Evolutionary conservation across 2,113 vertebrate species (phyloP).

Genomic region (Bos javanicus): DNA sequence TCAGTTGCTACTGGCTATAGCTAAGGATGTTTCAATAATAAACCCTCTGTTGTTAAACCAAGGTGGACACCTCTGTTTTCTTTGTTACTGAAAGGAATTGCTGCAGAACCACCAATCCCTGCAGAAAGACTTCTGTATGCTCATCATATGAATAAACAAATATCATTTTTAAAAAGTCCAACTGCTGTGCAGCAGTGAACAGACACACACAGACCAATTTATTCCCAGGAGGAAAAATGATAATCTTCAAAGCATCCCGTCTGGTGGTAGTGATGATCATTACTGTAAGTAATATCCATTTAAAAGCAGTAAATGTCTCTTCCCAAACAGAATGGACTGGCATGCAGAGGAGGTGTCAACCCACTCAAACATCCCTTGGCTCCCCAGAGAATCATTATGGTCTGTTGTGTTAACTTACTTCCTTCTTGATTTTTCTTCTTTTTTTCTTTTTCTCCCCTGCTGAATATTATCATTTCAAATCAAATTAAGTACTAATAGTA

Average conservation of each 20-base stretch:
- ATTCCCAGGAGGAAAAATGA: conserved; percentile 34
- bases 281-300: conserved; percentile 46
- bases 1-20: not conserved
- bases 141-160: not conserved
- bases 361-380: not conserved
- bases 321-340: conserved; percentile 43
- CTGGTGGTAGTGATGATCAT: conserved; percentile 46
- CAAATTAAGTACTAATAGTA: conserved; percentile 41
- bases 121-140: conserved; percentile 7
- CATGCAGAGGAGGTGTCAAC: not conserved
- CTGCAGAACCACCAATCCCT: conserved; percentile 18
- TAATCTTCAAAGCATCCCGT: conserved; percentile 25
- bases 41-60: conserved; percentile 23
- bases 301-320: conserved; percentile 55
- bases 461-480: conserved; percentile 35
- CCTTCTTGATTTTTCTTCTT: not conserved
- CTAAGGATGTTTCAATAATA: conserved; percentile 34
- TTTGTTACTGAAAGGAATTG: not conserved
- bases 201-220: conserved; percentile 21
- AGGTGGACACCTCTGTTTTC: conserved; percentile 18
- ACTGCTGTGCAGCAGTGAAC: conserved; percentile 3
- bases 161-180: conserved; percentile 18
- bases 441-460: conserved; percentile 28
- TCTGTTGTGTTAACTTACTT: conserved; percentile 33
- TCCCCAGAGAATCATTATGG: conserved; percentile 5